phyloP scores from a whole-genome alignment of 64 coral and sea anemone genomes.

The Dendrophyllia cribrosa region DNA sequence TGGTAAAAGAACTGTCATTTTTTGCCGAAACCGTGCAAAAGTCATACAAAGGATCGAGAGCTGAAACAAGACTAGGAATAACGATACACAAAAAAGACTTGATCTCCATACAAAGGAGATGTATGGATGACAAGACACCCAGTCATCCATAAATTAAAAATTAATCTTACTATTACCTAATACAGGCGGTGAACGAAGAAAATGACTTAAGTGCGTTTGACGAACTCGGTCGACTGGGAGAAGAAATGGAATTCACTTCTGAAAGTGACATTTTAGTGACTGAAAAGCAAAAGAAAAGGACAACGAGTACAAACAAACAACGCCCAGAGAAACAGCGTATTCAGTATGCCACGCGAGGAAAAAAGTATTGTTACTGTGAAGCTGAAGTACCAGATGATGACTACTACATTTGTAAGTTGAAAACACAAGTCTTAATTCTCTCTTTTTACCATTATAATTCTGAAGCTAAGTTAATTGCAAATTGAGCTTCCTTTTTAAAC shows the following conservation, averaged over 20 bases:
- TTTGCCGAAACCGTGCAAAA: too few relatives aligned
- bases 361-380: constrained; percentile 61
- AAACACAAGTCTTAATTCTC: not conserved
- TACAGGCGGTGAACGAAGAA: not conserved
- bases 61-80: too few relatives aligned
- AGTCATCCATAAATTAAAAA: too few relatives aligned
- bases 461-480: not conserved
- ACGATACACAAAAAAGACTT: too few relatives aligned
- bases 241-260: constrained; percentile 4
- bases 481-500: not conserved
- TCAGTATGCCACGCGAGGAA: constrained; percentile 46
- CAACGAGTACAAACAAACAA: not conserved
- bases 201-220: not conserved
- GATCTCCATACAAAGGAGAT: too few relatives aligned
- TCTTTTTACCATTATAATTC: not conserved
- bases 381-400: constrained; percentile 90
- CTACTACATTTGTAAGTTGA: constrained; percentile 82
- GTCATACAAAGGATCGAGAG: too few relatives aligned
- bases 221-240: not conserved
- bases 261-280: too few relatives aligned
- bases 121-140: too few relatives aligned
- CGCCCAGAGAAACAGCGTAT: not conserved
- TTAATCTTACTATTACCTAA: not conserved
- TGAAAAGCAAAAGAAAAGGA: not conserved
- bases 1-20: too few relatives aligned